These are phyloP conservation scores for Callyntrura sp. DNA, from an alignment of 2,888 invertebrate species.

Conservation along the genomic window DNA sequence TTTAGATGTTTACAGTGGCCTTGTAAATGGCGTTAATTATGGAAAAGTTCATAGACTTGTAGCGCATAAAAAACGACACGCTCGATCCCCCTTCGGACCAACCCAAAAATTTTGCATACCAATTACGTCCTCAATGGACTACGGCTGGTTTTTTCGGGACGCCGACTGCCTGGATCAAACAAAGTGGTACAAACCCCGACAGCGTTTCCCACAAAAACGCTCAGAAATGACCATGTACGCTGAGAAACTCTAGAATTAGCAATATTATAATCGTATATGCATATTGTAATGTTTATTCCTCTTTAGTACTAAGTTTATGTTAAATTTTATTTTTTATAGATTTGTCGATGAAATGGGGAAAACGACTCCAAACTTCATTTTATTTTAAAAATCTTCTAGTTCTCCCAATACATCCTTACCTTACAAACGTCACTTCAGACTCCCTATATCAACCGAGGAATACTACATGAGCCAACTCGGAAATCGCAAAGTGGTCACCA, in stretches of 20 bases:
- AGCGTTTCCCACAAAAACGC: conserved; percentile 80
- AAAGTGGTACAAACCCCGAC: conserved; percentile 79
- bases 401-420: neutral
- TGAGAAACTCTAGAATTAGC: too few species aligned
- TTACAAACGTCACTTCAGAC: neutral
- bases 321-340: conserved; percentile 70
- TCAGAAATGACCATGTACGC: conserved; percentile 82
- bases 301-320: neutral
- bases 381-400: conserved; percentile 75
- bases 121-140: conserved; percentile 78
- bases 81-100: conserved; percentile 79
- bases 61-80: conserved; percentile 78
- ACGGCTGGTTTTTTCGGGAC: conserved; percentile 83
- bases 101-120: conserved; percentile 81
- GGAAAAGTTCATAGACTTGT: conserved; percentile 78
- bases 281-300: neutral
- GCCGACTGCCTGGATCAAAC: conserved; percentile 74
- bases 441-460: neutral
- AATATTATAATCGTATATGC: neutral
- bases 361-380: conserved; percentile 80
- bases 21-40: conserved; percentile 82
- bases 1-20: conserved; percentile 81
- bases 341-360: conserved; percentile 82
- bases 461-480: too few species aligned
- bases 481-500: too few species aligned